Percentiles rank a stretch among this genome's conserved stretches.
Conservation (phyloP, 2,888 invertebrate species). For the Teleogryllus oceanicus region DNA sequence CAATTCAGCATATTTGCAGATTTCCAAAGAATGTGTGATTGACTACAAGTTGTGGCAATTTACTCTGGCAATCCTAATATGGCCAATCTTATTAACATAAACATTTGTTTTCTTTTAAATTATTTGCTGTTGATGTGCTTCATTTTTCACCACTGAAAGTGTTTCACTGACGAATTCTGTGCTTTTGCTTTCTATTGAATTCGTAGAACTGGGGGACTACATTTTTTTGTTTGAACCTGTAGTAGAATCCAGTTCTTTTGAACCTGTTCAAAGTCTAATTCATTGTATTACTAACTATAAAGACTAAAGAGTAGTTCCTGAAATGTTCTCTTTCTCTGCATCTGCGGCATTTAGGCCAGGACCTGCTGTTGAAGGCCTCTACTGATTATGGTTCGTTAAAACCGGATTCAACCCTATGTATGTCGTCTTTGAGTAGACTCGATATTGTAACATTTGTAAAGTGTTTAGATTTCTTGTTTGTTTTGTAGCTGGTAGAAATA, state of each 20-base stretch:
- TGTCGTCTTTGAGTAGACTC: background rate
- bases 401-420: slow-evolving; percentile 6
- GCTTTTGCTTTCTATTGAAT: too few species aligned
- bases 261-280: background rate
- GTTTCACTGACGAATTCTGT: too few species aligned
- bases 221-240: too few species aligned
- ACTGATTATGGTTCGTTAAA: slow-evolving; percentile 18
- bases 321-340: slow-evolving; percentile 7
- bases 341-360: slow-evolving; percentile 18
- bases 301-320: background rate
- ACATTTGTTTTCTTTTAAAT: too few species aligned
- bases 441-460: background rate
- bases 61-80: slow-evolving; percentile 3
- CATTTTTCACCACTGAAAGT: too few species aligned
- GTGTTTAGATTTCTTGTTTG: background rate
- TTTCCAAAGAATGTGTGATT: too few species aligned
- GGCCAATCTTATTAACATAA: too few species aligned
- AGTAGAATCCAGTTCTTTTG: background rate
- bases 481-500: slow-evolving; percentile 9
- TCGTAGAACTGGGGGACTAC: too few species aligned
- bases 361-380: slow-evolving; percentile 10
- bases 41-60: background rate
- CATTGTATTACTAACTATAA: background rate
- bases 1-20: too few species aligned
- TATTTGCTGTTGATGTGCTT: too few species aligned